Conservation (phyloP, 2,888 invertebrate species). For the Scaptomyza parva region DNA sequence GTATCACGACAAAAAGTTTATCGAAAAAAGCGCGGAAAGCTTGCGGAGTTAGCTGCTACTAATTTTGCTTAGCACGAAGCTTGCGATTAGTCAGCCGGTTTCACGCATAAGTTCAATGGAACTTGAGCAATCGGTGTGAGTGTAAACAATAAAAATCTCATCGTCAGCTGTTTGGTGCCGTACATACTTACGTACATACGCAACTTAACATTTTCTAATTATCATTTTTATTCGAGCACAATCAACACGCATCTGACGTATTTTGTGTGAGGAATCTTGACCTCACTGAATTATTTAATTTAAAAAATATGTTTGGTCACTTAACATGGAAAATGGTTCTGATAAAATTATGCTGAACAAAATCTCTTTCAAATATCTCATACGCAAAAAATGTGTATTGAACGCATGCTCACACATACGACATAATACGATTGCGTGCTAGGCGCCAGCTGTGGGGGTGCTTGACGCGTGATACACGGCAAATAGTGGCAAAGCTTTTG, state of each 20-base stretch:
- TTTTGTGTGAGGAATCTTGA: slow-evolving; percentile 40
- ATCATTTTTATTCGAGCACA: too few species aligned
- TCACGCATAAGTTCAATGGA: slow-evolving; percentile 27
- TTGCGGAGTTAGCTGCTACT: slow-evolving; percentile 16
- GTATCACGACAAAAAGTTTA: slow-evolving; percentile 40
- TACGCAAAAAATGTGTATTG: too few species aligned
- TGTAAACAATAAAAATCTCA: slow-evolving; percentile 65
- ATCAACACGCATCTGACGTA: slow-evolving; percentile 11
- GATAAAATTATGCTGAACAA: too few species aligned
- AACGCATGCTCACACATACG: slow-evolving; percentile 40
- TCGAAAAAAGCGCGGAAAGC: slow-evolving; percentile 36
- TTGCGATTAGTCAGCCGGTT: slow-evolving; percentile 39
- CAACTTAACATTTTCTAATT: slow-evolving; percentile 29
- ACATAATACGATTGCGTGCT: slow-evolving; percentile 53
- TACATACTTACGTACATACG: neutral
- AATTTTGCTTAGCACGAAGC: neutral
- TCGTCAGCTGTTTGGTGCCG: slow-evolving; percentile 61
- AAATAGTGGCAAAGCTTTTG: slow-evolving; percentile 43
- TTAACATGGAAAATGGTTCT: too few species aligned
- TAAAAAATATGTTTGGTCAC: neutral
- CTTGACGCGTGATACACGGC: slow-evolving; percentile 43
- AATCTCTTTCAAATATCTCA: too few species aligned
- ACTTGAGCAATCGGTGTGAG: neutral
- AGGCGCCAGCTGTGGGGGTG: slow-evolving; percentile 35
- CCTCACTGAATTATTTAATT: neutral